These are phyloP conservation scores for Drosophila tani DNA, from an alignment of 1,140 invertebrate genomes.

Conservation along the genomic window DNA sequence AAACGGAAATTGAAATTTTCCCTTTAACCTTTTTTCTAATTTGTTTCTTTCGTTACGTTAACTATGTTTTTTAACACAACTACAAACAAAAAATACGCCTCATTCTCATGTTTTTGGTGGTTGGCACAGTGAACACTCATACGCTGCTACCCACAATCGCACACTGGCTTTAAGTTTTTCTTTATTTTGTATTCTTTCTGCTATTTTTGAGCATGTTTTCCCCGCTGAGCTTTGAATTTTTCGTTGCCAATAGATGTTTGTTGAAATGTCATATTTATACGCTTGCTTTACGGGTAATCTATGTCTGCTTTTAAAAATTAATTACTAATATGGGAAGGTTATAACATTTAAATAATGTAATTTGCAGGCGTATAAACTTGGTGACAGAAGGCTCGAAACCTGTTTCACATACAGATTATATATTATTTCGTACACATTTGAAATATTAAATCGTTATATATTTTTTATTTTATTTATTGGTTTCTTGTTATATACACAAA, in stretches of 20 bases:
- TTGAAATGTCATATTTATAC: constrained; percentile 9
- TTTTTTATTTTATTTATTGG: not conserved
- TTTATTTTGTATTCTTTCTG: constrained; percentile 6
- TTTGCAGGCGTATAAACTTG: not conserved
- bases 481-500: not conserved
- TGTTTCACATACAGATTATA: too few species aligned
- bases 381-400: too few species aligned
- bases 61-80: constrained; percentile 36
- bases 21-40: constrained; percentile 47
- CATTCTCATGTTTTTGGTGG: constrained; percentile 27
- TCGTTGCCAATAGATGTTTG: constrained; percentile 47
- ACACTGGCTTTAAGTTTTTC: constrained; percentile 27
- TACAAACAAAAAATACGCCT: constrained; percentile 14
- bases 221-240: constrained; percentile 54
- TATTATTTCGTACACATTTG: not conserved
- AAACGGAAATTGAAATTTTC: constrained; percentile 15
- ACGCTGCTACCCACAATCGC: constrained; percentile 20
- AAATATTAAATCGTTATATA: not conserved
- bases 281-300: constrained; percentile 8
- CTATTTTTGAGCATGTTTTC: constrained; percentile 71
- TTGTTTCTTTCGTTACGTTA: constrained; percentile 47
- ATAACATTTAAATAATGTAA: not conserved
- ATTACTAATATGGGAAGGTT: not conserved
- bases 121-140: constrained; percentile 50
- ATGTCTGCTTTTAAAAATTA: not conserved